Percentiles rank a stretch among this genome's conserved stretches.
phyloP scores from a whole-genome alignment of 2,888 invertebrate species.

The Leptopterna dolabrata region DNA sequence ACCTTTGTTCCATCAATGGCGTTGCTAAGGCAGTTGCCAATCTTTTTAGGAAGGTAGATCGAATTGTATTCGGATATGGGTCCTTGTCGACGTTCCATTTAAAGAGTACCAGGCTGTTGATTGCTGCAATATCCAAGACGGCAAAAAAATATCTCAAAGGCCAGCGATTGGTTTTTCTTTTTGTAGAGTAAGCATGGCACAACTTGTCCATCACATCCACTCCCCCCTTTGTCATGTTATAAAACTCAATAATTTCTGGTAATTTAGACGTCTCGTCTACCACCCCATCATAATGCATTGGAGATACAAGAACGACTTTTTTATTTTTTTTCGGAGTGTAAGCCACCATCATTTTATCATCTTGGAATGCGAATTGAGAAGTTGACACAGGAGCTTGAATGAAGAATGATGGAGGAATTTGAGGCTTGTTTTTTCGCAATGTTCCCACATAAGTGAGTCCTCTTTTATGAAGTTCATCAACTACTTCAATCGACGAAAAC shows the following conservation, averaged over 20 bases:
- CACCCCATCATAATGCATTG: conserved; percentile 5
- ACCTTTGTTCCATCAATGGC: too few species aligned
- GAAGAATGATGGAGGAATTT: conserved; percentile 23
- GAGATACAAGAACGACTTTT: conserved; percentile 36
- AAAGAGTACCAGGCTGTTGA: too few species aligned
- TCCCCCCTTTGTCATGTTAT: too few species aligned
- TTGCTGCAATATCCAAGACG: background rate
- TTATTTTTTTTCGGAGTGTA: conserved; percentile 39
- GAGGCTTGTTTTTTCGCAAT: conserved; percentile 28
- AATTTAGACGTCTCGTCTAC: conserved; percentile 32
- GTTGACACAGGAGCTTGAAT: conserved; percentile 29
- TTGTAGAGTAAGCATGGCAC: conserved; percentile 29
- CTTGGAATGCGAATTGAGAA: conserved; percentile 26
- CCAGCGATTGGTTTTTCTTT: conserved; percentile 44
- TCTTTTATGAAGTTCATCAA: background rate
- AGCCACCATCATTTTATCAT: conserved; percentile 24
- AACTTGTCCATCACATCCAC: too few species aligned
- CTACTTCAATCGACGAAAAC: conserved; percentile 43
- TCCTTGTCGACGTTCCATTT: too few species aligned
- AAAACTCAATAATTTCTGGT: too few species aligned
- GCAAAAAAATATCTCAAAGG: conserved; percentile 50
- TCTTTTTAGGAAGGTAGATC: too few species aligned
- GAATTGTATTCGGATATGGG: too few species aligned
- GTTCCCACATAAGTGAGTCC: conserved; percentile 26
- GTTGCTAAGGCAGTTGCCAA: too few species aligned